Evolutionary conservation across 2,797 vertebrate genomes (phyloP).

Genomic region (Leptodactylus fallax): DNA sequence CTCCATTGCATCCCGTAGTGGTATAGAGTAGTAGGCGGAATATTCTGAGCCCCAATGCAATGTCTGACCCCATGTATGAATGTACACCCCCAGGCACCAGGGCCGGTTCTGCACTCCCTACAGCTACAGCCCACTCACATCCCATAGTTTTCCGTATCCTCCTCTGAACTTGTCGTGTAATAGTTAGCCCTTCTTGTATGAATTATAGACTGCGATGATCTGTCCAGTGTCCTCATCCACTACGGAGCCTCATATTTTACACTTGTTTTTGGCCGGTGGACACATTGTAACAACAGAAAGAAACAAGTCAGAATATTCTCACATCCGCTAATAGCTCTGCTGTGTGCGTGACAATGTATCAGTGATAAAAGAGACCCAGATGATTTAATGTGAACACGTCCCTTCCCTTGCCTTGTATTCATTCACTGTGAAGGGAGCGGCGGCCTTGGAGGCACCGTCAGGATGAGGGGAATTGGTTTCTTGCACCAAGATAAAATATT

Average conservation of each 20-base stretch:
- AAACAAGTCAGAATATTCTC: not conserved
- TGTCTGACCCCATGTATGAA: no score
- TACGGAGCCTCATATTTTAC: not conserved
- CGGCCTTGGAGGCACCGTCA: rapidly evolving
- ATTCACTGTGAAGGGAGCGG: not conserved
- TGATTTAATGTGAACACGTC: conserved; percentile 11
- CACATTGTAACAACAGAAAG: not conserved
- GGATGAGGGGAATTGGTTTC: not conserved
- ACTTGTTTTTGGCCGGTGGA: not conserved
- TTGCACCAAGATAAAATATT: not conserved
- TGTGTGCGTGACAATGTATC: conserved; percentile 30
- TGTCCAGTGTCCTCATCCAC: not conserved
- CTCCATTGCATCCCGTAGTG: no score
- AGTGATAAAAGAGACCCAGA: not conserved
- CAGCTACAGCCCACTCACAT: no score
- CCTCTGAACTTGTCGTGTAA: not conserved
- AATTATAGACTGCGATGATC: not conserved
- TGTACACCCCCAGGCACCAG: no score
- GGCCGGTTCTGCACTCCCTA: no score
- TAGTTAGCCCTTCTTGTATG: not conserved
- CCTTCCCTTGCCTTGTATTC: not conserved
- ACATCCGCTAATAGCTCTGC: not conserved
- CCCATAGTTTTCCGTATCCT: not conserved
- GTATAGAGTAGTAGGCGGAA: no score
- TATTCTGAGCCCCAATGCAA: no score